Evolutionary conservation across 2,113 vertebrate genomes (phyloP), one percentile per base, ranked within the genome.

Genomic region (Hystrix cristata): DNA sequence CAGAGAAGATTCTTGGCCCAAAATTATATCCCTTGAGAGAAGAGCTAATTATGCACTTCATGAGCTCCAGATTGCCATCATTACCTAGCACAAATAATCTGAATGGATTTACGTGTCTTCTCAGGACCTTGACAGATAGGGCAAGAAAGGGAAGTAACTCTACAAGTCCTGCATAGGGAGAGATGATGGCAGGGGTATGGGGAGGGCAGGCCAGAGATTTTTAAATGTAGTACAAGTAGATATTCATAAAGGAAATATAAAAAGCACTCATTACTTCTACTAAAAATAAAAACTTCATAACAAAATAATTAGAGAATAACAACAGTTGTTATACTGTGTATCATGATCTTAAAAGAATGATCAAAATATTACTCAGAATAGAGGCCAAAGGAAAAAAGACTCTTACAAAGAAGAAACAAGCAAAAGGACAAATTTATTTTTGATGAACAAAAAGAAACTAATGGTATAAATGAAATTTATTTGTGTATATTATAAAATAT

Each of bases 161-260:
- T 21, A 7, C 12, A 13, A 29, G 6, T 5, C 3, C 53, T 3
- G 0, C 0, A 1, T 18, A 27, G 19, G 15, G 64, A 43, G 53
- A 8, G 2, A 29, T 38, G 46, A 43, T 21, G 51, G 3, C 12
- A 12, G 29, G 38, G 29, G 7, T 59, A 5, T 16, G 38, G 11
- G 27, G 55, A 18, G 1, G 9, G 14, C n/a, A 27, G 55, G 71
- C 48, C 46, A 21, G 43, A 62, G 21, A 31, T n/a, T 72, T n/a
- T 27, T 3, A 38, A 25, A 38, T 71, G n/a, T 38, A 10, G n/a
- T 43, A 25, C 21, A 46, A 43, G 38, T 43, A 72, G 71, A 72
- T 72, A 72, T 25, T 72, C 19, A 72, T 72, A 72, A 72, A 72
- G 19, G 13, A 72, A 72, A 43, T 43, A 25, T 43, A 72, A 72